Percentiles rank a stretch among this genome's conserved stretches.
phyloP scores from a whole-genome alignment of 2,113 vertebrate genomes.

The Vulpes vulpes region DNA sequence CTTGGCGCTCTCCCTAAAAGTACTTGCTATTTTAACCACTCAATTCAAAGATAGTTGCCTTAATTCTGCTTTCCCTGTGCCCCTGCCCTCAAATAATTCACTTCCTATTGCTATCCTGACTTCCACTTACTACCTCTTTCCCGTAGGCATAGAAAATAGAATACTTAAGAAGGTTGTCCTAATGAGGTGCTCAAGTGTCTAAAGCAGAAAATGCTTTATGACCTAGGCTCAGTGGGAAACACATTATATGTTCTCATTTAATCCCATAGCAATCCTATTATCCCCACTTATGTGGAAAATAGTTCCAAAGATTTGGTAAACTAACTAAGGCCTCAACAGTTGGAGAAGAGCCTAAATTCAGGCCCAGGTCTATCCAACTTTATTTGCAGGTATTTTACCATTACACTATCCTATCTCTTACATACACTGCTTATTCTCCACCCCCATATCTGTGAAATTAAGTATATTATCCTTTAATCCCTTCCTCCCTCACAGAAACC shows the following conservation, averaged over 20 bases:
- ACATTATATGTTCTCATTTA: slow-evolving; percentile 8
- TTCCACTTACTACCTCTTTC: not conserved
- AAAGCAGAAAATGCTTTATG: slow-evolving; percentile 3
- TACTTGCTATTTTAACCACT: not conserved
- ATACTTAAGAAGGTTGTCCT: not conserved
- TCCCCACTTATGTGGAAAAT: not conserved
- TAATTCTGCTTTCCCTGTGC: not conserved
- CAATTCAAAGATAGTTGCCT: not conserved
- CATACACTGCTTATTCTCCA: not conserved
- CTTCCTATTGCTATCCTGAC: not conserved
- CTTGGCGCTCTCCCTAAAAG: not conserved
- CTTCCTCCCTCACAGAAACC: not conserved
- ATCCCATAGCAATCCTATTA: not conserved
- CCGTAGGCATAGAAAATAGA: not conserved
- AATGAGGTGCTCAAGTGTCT: not conserved
- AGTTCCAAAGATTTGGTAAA: not conserved
- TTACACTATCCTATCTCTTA: not conserved
- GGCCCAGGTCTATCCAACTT: not conserved
- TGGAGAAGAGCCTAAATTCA: not conserved
- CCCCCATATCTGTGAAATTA: not conserved
- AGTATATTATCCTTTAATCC: not conserved
- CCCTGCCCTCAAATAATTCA: slow-evolving; percentile 18
- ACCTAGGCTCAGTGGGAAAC: not conserved
- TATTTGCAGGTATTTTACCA: not conserved
- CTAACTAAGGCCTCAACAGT: not conserved